These are phyloP conservation scores for Pyrrhia umbra DNA, from an alignment of 2,888 invertebrate genomes.

Conservation along the genomic window DNA sequence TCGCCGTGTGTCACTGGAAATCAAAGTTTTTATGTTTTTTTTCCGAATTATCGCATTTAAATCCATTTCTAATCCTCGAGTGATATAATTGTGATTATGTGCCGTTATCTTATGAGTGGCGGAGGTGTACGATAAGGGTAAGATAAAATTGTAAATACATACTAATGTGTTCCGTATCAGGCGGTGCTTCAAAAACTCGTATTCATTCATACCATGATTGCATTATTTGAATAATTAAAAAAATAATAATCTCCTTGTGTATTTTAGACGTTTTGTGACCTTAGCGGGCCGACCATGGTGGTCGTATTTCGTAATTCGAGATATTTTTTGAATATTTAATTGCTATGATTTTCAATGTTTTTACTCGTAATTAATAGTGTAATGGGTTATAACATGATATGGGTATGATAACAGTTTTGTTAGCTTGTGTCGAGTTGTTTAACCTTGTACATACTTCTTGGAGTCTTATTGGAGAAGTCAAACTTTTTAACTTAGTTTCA, in stretches of 20 bases:
- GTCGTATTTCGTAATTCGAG: not conserved
- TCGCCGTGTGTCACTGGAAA: slow-evolving; percentile 77
- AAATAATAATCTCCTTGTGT: slow-evolving; percentile 37
- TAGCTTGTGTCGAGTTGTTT: slow-evolving; percentile 32
- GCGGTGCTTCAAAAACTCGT: slow-evolving; percentile 66
- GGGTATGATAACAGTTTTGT: slow-evolving; percentile 46
- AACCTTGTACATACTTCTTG: slow-evolving; percentile 54
- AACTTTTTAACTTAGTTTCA: slow-evolving; percentile 50
- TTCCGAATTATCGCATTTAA: slow-evolving; percentile 73
- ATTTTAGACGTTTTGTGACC: slow-evolving; percentile 34
- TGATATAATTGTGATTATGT: slow-evolving; percentile 86
- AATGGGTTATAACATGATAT: slow-evolving; percentile 42
- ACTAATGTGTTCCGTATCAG: slow-evolving; percentile 73
- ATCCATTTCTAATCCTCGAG: slow-evolving; percentile 72
- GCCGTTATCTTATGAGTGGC: slow-evolving; percentile 81
- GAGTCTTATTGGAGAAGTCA: slow-evolving; percentile 69
- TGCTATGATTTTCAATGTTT: slow-evolving; percentile 32
- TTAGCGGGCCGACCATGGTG: slow-evolving; percentile 12
- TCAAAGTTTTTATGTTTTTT: slow-evolving; percentile 84
- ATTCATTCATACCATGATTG: slow-evolving; percentile 53
- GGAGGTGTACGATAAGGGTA: slow-evolving; percentile 86
- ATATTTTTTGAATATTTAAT: slow-evolving; percentile 12
- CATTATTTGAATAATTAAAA: slow-evolving; percentile 46
- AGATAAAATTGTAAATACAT: slow-evolving; percentile 71
- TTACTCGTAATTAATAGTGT: slow-evolving; percentile 15